These are phyloP conservation scores for Erythrocebus patas DNA, from an alignment of 2,113 vertebrate genomes.

Conservation along the genomic window DNA sequence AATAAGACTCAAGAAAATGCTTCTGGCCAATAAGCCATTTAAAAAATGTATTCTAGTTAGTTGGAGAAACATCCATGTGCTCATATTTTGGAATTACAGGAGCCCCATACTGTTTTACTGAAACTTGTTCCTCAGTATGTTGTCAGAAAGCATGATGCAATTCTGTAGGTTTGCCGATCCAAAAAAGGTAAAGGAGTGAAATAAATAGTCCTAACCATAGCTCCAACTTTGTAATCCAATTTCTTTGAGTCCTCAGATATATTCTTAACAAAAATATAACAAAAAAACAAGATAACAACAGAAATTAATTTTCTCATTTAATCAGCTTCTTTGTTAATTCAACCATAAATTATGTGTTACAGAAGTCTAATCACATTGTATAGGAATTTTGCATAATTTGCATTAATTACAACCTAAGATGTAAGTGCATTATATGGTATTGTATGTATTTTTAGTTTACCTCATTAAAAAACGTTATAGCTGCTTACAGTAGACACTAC, in stretches of 20 bases:
- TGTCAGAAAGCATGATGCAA: neutral
- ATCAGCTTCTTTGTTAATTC: constrained; percentile 75
- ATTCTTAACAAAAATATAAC: constrained; percentile 52
- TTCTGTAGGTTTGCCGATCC: constrained; percentile 32
- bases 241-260: constrained; percentile 39
- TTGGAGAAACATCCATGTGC: neutral
- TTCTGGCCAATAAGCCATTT: neutral
- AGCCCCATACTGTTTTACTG: neutral
- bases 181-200: neutral
- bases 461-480: constrained; percentile 48
- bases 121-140: neutral
- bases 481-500: constrained; percentile 36
- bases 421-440: constrained; percentile 58
- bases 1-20: neutral
- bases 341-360: constrained; percentile 67
- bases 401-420: constrained; percentile 69
- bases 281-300: constrained; percentile 37
- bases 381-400: constrained; percentile 69
- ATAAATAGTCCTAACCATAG: constrained; percentile 20
- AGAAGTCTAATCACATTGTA: constrained; percentile 74
- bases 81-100: neutral
- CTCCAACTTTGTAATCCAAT: constrained; percentile 57
- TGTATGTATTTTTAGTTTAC: constrained; percentile 69
- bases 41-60: neutral
- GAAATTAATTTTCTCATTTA: constrained; percentile 75